Evolutionary conservation across 2,888 invertebrate genomes (phyloP), one percentile per base, ranked within the genome.

Genomic region (Tachina fera): DNA sequence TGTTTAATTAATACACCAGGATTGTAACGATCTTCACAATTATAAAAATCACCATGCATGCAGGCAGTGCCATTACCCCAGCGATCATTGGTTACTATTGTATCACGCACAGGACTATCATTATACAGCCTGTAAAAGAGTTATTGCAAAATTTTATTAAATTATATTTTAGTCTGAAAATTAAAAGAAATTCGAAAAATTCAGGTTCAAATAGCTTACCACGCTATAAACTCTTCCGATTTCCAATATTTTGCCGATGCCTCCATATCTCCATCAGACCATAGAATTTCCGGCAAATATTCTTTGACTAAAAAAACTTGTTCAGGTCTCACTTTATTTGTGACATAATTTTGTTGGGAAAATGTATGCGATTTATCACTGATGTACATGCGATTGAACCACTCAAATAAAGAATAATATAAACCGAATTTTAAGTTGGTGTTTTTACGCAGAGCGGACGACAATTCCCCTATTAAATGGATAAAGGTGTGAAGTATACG

Each of bases 221-320:
- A 98, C 0, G 98, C 96, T 2, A 98, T 93, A 89, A 98, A 96
- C 78, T 97, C 96, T 60, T 95, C 96, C 0, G 97, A 95, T 87
- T 95, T 95, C 97, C 97, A 98, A 89, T 98, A 98, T 1, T 94
- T 93, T 86, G 96, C 96, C 0, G 94, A 92, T 0, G 97, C 96
- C 91, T 98, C 98, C 98, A 98, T 98, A 89, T 98, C 98, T 0
- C 98, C 98, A 92, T 98, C 98, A 0, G 97, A 96, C 98, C 98
- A 98, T 16, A 98, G 92, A 0, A 98, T 94, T 45, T 97, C 96
- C 0, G 96, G 96, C 81, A 94, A 91, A 89, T 96, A 96, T 82
- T 93, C 93, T 81, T 94, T 91, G 39, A 97, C 94, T 68, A 97
- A 90, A 90, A 98, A 98, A 86, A 95, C 94, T 89, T 98, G 93